phyloP scores from a whole-genome alignment of 2,888 invertebrate species.

The Lycophotia porphyrea region DNA sequence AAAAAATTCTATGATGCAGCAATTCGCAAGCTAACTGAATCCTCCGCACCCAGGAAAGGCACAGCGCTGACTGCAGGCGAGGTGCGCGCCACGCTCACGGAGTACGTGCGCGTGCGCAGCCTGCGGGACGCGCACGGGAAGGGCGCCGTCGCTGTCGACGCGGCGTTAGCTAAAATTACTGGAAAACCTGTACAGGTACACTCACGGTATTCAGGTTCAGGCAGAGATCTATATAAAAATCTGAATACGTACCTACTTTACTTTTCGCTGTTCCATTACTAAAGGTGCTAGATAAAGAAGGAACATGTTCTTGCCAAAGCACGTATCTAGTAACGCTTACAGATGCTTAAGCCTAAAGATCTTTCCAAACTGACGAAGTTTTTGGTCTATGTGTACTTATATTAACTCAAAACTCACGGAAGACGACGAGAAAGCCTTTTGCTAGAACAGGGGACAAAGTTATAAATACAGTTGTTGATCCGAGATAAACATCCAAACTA shows the following conservation, averaged over 20 bases:
- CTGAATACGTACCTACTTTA: background rate
- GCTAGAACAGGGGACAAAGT: no score
- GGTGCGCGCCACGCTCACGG: constrained; percentile 92
- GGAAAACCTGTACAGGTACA: constrained; percentile 78
- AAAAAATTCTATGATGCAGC: no score
- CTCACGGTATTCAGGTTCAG: background rate
- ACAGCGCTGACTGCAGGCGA: constrained; percentile 91
- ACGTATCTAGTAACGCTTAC: background rate
- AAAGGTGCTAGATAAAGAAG: background rate
- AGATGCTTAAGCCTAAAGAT: background rate
- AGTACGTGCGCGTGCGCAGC: no score
- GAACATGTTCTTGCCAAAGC: background rate
- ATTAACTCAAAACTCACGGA: no score
- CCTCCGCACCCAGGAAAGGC: constrained; percentile 85
- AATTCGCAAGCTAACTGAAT: no score
- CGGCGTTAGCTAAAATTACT: constrained; percentile 71
- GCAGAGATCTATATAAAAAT: background rate
- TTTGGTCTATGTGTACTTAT: no score
- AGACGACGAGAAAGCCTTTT: no score
- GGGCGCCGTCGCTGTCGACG: constrained; percentile 74
- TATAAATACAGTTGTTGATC: no score
- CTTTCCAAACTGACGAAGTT: background rate
- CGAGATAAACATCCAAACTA: no score
- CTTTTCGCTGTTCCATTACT: background rate
- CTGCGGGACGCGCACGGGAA: constrained; percentile 44